Base-by-base conservation (phyloP, 2,113 vertebrate species). In the Cochlearius cochlearius region DNA sequence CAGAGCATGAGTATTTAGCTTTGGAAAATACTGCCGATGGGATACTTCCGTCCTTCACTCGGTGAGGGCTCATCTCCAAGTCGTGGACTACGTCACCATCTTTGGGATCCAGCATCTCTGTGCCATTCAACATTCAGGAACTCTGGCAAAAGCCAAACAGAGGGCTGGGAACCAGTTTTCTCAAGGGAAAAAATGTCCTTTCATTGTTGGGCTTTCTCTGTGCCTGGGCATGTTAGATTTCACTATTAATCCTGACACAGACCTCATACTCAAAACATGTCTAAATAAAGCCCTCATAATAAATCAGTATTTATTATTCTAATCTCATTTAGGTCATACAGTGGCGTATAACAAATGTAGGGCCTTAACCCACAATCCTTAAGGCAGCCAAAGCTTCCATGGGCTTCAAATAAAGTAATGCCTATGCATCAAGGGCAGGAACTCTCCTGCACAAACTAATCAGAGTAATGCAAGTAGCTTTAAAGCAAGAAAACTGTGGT, bases 241-340 rank as follows among this genome's bases (percentile, higher is more conserved):
- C 84, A 88, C 95, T 86, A 92, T 91, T 96, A 95, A 95, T 95
- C 84, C 81, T 94, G 87, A 94, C 84, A 77, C 81, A 94, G 94
- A 94, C 84, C 78, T 95, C 85, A 88, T 90, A 95, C 89, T 95
- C 95, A 90, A 92, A 95, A 94, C 91, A 90, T 85, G 62, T 43
- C 95, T 63, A 95, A 95, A 94, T 96, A 97, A 97, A 96, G 71
- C 87, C 59, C 41, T 96, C 84, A 67, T 74, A 94, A 96, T 94
- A 97, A 97, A 96, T 88, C 96, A 95, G 95, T 94, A 95, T 97
- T 97, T 97, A 97, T 96, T 96, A 93, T 80, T 96, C 93, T 97
- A 96, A 97, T 94, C 95, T 95, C 91, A 96, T 97, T 96, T 97
- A 90, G 89, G 95, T 97, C 96, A 97, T 90, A 86, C 30, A 94